phyloP scores from a whole-genome alignment of 2,113 vertebrate species.

The Pterocles orientalis region DNA sequence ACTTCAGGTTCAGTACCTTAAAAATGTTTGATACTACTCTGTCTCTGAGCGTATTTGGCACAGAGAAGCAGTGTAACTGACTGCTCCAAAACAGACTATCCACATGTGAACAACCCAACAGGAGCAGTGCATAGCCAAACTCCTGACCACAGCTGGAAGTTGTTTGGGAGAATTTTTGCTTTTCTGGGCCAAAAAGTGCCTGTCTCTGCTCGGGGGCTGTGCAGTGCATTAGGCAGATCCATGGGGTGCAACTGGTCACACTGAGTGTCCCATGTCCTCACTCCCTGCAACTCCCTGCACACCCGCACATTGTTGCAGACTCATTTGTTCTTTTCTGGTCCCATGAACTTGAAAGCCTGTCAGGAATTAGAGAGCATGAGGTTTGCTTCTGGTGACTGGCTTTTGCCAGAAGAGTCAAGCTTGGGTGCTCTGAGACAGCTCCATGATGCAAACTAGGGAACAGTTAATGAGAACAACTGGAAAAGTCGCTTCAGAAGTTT shows the following conservation, averaged over 20 bases:
- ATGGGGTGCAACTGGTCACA: accelerated
- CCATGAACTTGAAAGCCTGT: not conserved
- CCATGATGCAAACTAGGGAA: accelerated
- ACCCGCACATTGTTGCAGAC: no score
- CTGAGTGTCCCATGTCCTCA: not conserved
- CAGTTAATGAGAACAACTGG: not conserved
- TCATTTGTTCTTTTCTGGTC: not conserved
- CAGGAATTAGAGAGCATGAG: not conserved
- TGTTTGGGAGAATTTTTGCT: not conserved
- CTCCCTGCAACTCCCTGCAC: not conserved
- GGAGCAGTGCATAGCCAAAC: not conserved
- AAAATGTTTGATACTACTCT: not conserved
- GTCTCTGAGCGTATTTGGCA: not conserved
- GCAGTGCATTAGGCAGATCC: not conserved
- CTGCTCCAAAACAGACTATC: not conserved
- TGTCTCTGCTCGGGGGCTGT: not conserved
- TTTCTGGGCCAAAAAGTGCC: not conserved
- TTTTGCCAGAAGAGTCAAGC: not conserved
- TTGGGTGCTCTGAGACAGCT: accelerated
- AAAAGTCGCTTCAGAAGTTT: not conserved
- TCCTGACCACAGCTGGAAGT: not conserved
- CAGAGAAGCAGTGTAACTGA: not conserved
- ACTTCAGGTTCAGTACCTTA: not conserved
- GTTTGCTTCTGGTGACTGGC: not conserved
- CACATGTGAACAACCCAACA: not conserved